Evolutionary conservation across 2,113 vertebrate genomes (phyloP).

Genomic region (Pholis gunnellus): DNA sequence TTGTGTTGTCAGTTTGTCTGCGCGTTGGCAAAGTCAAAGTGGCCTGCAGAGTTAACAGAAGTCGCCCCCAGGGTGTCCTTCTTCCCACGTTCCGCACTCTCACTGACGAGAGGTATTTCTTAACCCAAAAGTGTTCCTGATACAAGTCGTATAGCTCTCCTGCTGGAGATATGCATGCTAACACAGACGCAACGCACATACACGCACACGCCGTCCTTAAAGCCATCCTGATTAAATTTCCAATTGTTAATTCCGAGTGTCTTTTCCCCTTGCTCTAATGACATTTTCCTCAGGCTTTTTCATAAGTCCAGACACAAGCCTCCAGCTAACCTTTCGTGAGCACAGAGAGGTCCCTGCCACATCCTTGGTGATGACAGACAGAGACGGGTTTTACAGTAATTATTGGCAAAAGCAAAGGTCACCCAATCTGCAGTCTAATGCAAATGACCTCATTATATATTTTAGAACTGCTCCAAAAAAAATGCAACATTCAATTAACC

Average conservation of each 20-base stretch:
- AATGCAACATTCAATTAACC: conserved; percentile 85
- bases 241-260: conserved; percentile 77
- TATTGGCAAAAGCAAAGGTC: conserved; percentile 91
- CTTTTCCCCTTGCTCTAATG: conserved; percentile 80
- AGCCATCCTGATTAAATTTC: conserved; percentile 77
- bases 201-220: conserved; percentile 55
- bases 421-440: conserved; percentile 87
- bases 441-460: conserved; percentile 89
- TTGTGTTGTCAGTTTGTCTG: conserved; percentile 53
- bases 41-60: conserved; percentile 57
- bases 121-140: conserved; percentile 22
- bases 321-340: conserved; percentile 84
- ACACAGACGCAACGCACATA: conserved; percentile 17
- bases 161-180: conserved; percentile 19
- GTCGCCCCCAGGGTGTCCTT: conserved; percentile 50
- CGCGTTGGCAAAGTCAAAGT: conserved; percentile 52
- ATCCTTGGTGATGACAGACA: conserved; percentile 80
- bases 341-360: conserved; percentile 76
- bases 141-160: conserved; percentile 19
- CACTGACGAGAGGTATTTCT: conserved; percentile 34
- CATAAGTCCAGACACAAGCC: conserved; percentile 83
- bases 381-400: conserved; percentile 86
- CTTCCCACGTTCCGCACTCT: conserved; percentile 32
- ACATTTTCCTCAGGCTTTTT: conserved; percentile 83
- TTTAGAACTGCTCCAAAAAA: conserved; percentile 82